Evolutionary conservation across 1,140 invertebrate genomes (phyloP), one percentile per base, ranked within the genome.

Genomic region (Drosophila lowei): DNA sequence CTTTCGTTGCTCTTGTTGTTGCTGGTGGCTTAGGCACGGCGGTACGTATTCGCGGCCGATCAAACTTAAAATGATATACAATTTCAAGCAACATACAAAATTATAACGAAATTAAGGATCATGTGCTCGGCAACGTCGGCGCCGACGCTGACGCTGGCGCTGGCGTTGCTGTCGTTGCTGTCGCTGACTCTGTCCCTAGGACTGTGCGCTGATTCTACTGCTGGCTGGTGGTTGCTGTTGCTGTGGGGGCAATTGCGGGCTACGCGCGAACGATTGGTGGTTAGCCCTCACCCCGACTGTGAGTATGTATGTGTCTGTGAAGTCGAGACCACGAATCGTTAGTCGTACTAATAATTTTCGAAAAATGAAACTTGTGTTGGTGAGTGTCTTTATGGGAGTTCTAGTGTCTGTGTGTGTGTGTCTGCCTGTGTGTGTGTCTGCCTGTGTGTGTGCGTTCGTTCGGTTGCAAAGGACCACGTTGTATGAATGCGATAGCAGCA

Each of bases 101-200:
- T 86, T 89, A 91, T 91, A 91, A 91, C 90, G 81, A 91, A 91
- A 91, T 91, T 91, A 91, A 91, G 90, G 90, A 91, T 91, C 90
- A 91, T 91, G 90, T 89, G 90, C 88, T 81, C 80, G 61, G 56
- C 65, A 50, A 43, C 77, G 56, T 46, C 49, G 57, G 47, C 56
- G 57, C 11, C 30, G 47, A 52, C 54, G 62, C 44, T 64, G 67
- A 41, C 59, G 61, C 65, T 58, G 68, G 2, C 18, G 18, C 18
- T 64, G 67, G 44, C 59, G 61, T 68, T 61, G 72, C 21, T 64
- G 67, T 41, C 59, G 61, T 66, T 61, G 72, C 21, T 49, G 77
- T 28, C 44, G 65, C 48, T 48, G 38, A 50, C 21, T 64, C 49
- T 25, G 63, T 30, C 28, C 57, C 41, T 44, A 28, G 25, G 16